Evolutionary conservation across 2,888 invertebrate species (phyloP).

Genomic region (Ophraella communa): DNA sequence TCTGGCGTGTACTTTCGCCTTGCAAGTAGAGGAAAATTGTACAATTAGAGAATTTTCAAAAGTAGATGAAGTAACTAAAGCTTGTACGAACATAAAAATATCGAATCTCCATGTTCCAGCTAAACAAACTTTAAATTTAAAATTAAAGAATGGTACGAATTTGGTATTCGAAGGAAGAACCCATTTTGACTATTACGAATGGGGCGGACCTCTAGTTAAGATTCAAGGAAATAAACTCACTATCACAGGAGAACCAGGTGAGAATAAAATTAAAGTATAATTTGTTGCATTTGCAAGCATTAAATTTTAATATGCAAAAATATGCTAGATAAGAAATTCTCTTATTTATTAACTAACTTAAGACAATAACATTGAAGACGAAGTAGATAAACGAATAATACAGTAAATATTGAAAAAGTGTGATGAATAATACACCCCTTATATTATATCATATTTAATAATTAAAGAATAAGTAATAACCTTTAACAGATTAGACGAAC

Average conservation of each 20-base stretch:
- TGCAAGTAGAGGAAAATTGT: neutral
- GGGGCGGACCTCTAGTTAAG: constrained; percentile 15
- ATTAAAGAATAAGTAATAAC: no score
- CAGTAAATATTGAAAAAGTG: no score
- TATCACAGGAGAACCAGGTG: constrained; percentile 13
- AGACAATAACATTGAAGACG: no score
- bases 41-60: constrained; percentile 3
- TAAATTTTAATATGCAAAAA: no score
- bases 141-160: constrained; percentile 1
- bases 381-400: no score
- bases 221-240: neutral
- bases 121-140: constrained; percentile 3
- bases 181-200: constrained; percentile 12
- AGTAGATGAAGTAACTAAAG: neutral
- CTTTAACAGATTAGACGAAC: no score
- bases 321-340: no score
- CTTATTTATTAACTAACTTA: no score
- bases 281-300: no score
- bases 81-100: constrained; percentile 10
- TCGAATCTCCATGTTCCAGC: constrained; percentile 8
- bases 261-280: no score
- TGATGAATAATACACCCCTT: no score
- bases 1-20: neutral
- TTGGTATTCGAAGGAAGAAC: constrained; percentile 12
- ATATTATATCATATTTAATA: no score